Evolutionary conservation across 2,113 vertebrate species (phyloP), one percentile per base, ranked within the genome.

Genomic region (Colius striatus): DNA sequence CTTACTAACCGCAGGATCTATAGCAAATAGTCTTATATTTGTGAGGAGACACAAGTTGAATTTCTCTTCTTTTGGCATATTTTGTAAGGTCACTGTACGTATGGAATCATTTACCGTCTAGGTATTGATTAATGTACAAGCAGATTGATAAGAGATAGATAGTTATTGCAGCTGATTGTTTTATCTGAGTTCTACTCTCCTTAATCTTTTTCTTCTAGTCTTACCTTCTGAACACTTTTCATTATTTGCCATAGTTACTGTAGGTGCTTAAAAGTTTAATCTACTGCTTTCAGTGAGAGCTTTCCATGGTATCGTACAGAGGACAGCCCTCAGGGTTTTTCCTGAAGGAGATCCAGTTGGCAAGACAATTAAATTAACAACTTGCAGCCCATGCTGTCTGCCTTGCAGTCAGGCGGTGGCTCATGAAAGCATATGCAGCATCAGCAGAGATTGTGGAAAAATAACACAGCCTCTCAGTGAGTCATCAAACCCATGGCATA

Each of bases 341-440:
- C 57, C 74, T 79, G 58, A 92, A 90, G 76, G 53, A 73, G 61
- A 70, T 41, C 22, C 36, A 50, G 10, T 82, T 89, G 81, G 34
- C 8, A 78, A 92, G n/a, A 92, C 51, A 65, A 68, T 91, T 87
- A 75, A 87, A 91, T 87, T 60, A 94, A 73, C 2, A 68, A 55
- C 47, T 57, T 91, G 16, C 55, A 84, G 65, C 27, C 51, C 36
- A 41, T 58, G 55, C 41, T 81, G 48, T 55, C 50, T 84, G 51
- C 71, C 85, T 84, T 2, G 3, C 41, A 71, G 82, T 77, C 66
- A 60, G 63, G 47, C 65, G 93, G 32, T 75, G 84, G 88, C 54
- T 77, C 34, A 32, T 72, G 84, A 68, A 89, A 91, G 16, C 62
- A 48, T 79, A 47, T 34, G 43, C 19, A 71, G n/a, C 38, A 80